Evolutionary conservation across 2,888 invertebrate species (phyloP).

Genomic region (Chrysodeixis includens): DNA sequence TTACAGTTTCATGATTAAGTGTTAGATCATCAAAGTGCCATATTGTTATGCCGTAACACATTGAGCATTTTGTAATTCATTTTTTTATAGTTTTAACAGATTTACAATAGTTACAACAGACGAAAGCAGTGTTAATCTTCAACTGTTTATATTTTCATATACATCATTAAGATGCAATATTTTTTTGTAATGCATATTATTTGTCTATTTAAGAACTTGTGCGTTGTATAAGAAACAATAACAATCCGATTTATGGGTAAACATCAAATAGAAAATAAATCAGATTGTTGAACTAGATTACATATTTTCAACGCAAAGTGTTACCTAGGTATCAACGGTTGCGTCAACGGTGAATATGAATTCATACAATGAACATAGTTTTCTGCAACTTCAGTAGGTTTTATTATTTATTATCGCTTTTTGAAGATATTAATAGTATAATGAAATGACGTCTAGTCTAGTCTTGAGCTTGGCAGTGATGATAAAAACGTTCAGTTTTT

Average conservation of each 20-base stretch:
- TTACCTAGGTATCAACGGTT: constrained; percentile 42
- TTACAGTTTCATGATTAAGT: constrained; percentile 86
- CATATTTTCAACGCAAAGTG: constrained; percentile 46
- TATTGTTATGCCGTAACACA: constrained; percentile 61
- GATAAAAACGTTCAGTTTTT: constrained; percentile 36
- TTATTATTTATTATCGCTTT: constrained; percentile 55
- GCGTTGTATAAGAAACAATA: constrained; percentile 53
- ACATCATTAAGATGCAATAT: constrained; percentile 55
- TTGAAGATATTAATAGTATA: constrained; percentile 54
- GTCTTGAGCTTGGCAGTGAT: constrained; percentile 65
- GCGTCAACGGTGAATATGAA: constrained; percentile 45
- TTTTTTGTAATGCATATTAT: constrained; percentile 54
- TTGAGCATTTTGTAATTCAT: constrained; percentile 62
- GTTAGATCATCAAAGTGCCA: constrained; percentile 79
- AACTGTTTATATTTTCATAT: constrained; percentile 57
- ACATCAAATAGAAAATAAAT: constrained; percentile 48
- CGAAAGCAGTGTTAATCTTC: constrained; percentile 60
- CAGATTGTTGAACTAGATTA: constrained; percentile 53
- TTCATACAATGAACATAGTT: constrained; percentile 33
- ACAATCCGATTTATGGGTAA: constrained; percentile 50
- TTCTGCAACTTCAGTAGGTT: constrained; percentile 51
- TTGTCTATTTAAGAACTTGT: constrained; percentile 52
- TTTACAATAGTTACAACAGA: constrained; percentile 47
- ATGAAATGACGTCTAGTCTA: constrained; percentile 50
- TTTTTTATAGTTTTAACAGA: constrained; percentile 58